These are phyloP conservation scores for Heliconius congener DNA, from an alignment of 1,140 invertebrate genomes.

Conservation along the genomic window DNA sequence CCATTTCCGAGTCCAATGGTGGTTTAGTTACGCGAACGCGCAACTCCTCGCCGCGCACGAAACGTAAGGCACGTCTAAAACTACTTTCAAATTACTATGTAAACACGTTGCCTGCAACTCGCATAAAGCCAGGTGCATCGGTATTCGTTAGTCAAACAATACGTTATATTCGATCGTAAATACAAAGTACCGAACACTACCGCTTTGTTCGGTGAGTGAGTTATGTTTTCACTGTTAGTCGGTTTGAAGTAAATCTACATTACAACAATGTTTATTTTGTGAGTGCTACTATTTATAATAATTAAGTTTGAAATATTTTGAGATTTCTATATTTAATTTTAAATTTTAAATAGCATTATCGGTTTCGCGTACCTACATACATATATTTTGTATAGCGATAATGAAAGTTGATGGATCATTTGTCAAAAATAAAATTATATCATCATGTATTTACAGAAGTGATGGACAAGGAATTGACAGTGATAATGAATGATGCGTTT, in stretches of 20 bases:
- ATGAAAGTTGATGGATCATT: constrained; percentile 43
- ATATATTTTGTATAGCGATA: constrained; percentile 9
- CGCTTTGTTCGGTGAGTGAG: constrained; percentile 48
- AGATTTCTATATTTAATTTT: not conserved
- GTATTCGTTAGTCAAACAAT: constrained; percentile 66
- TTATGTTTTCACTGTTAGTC: constrained; percentile 49
- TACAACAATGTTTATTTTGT: constrained; percentile 5
- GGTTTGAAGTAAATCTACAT: constrained; percentile 29
- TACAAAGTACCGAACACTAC: constrained; percentile 33
- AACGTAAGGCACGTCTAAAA: constrained; percentile 48
- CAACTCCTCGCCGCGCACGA: constrained; percentile 46
- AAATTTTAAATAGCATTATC: not conserved
- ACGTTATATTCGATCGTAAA: constrained; percentile 43
- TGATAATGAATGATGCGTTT: constrained; percentile 44
- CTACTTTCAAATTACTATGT: constrained; percentile 28
- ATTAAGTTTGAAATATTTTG: constrained; percentile 20
- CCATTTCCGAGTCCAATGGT: constrained; percentile 54
- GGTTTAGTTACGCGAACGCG: constrained; percentile 50
- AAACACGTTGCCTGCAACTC: constrained; percentile 42
- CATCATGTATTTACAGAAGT: constrained; percentile 51
- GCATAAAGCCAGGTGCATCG: constrained; percentile 51
- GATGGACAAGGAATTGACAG: constrained; percentile 50
- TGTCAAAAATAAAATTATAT: constrained; percentile 56
- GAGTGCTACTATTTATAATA: constrained; percentile 8
- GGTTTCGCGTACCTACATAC: not conserved